These are phyloP conservation scores for Lasioglossum marginatum DNA, from an alignment of 2,888 invertebrate species.

Conservation along the genomic window DNA sequence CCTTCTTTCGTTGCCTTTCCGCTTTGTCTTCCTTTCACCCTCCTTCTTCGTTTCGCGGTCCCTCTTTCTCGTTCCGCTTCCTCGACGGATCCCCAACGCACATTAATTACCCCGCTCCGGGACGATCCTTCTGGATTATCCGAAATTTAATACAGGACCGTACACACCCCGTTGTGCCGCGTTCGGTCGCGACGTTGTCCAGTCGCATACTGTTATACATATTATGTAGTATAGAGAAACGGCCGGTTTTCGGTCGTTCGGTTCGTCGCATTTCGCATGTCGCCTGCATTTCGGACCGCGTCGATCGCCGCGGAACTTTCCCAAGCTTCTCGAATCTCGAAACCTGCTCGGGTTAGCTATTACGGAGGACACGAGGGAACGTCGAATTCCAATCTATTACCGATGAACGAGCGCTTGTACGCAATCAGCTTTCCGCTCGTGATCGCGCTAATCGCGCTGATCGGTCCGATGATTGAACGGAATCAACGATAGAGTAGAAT, in stretches of 20 bases:
- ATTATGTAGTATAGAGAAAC: not conserved
- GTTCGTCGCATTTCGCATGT: not conserved
- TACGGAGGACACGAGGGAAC: not conserved
- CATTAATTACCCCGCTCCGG: conserved; percentile 80
- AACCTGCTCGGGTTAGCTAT: not conserved
- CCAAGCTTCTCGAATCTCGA: not conserved
- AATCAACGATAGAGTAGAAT: conserved; percentile 37
- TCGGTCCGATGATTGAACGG: not conserved
- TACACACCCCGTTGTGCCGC: conserved; percentile 56
- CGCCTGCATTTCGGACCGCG: not conserved
- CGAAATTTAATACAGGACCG: conserved; percentile 76
- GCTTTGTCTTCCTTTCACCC: conserved; percentile 51
- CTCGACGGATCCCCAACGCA: conserved; percentile 71
- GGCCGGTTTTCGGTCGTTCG: conserved; percentile 2
- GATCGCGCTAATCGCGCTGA: conserved; percentile 26
- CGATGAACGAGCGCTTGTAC: not conserved
- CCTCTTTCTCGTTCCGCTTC: conserved; percentile 62
- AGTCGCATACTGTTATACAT: not conserved
- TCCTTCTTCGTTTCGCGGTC: conserved; percentile 39
- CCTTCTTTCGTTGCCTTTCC: conserved; percentile 59
- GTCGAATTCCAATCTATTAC: not conserved
- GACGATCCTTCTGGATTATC: conserved; percentile 75
- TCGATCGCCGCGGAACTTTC: not conserved
- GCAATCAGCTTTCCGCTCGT: not conserved
- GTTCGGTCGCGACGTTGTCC: not conserved